Conservation (phyloP, 2,797 vertebrate genomes). For the Sorex maritimensis region DNA sequence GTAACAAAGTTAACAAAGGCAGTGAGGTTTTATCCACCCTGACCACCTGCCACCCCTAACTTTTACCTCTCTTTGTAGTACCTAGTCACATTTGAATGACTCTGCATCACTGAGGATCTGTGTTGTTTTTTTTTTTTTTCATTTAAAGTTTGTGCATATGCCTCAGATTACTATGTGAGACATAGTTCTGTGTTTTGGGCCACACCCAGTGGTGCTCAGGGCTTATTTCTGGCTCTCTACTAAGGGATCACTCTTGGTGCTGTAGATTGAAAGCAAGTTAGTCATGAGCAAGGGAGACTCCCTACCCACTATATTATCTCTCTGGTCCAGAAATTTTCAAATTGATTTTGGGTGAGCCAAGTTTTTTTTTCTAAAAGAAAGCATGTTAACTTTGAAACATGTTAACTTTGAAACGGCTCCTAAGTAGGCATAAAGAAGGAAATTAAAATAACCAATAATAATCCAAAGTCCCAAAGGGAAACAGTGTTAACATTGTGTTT, state of each 20-base stretch:
- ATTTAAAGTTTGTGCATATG: constrained; percentile 3
- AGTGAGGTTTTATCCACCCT: constrained; percentile 24
- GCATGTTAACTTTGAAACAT: constrained; percentile 67
- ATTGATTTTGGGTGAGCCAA: constrained; percentile 13
- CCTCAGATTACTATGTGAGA: background rate
- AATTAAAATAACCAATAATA: constrained; percentile 63
- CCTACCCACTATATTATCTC: background rate
- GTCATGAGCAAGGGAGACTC: too few species aligned
- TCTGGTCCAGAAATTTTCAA: background rate
- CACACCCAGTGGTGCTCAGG: too few species aligned
- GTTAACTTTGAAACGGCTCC: too few species aligned
- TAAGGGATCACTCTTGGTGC: too few species aligned
- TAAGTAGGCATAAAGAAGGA: constrained; percentile 17
- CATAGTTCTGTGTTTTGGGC: background rate
- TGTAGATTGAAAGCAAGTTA: too few species aligned
- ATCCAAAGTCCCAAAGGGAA: constrained; percentile 42
- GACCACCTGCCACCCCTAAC: background rate
- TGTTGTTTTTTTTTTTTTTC: background rate
- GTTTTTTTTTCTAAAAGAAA: constrained; percentile 66
- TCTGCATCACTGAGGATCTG: background rate
- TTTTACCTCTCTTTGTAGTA: constrained; percentile 7
- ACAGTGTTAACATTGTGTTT: background rate
- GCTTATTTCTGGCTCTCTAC: too few species aligned
- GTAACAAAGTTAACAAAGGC: constrained; percentile 58
- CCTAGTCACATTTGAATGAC: constrained; percentile 2